Percentiles rank a stretch among this genome's conserved stretches.
phyloP scores from a whole-genome alignment of 2,113 vertebrate species.

The Ictidomys tridecemlineatus region DNA sequence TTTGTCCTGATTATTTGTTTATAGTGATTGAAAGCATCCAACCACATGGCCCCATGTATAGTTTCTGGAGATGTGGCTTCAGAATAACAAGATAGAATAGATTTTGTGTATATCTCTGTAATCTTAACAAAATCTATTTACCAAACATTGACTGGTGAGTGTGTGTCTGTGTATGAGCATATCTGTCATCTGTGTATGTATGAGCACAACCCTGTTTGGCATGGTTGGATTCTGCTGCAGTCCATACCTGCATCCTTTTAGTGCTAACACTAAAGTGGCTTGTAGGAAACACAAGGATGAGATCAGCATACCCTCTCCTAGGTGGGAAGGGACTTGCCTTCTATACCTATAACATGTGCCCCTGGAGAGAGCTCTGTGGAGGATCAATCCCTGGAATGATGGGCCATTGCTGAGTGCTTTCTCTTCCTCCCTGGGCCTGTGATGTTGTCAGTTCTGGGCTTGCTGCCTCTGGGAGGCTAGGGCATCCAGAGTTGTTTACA shows the following conservation, averaged over 20 bases:
- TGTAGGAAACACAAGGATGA: too few relatives aligned
- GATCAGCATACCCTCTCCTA: not conserved
- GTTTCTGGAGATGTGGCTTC: not conserved
- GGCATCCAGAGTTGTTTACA: not conserved
- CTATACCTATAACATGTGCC: not conserved
- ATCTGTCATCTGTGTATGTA: too few relatives aligned
- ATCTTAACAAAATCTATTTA: not conserved
- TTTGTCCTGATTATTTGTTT: not conserved
- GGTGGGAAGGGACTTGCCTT: not conserved
- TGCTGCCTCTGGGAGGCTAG: not conserved
- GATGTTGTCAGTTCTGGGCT: not conserved
- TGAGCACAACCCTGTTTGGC: not conserved
- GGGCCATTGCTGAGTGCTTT: not conserved
- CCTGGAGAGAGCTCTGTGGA: not conserved
- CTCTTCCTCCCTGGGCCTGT: not conserved
- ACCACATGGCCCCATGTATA: not conserved
- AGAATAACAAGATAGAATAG: not conserved
- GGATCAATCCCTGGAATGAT: not conserved
- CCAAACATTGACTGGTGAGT: not conserved
- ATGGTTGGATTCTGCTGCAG: not conserved
- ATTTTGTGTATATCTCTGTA: not conserved
- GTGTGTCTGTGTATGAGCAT: not conserved
- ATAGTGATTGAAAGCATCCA: not conserved
- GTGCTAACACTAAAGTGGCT: not conserved
- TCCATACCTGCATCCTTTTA: not conserved